A percentile compares a stretch with the other conserved stretches of the same genome.
phyloP scores from a whole-genome alignment of 1,140 invertebrate species.

The Ceratina japonica region DNA sequence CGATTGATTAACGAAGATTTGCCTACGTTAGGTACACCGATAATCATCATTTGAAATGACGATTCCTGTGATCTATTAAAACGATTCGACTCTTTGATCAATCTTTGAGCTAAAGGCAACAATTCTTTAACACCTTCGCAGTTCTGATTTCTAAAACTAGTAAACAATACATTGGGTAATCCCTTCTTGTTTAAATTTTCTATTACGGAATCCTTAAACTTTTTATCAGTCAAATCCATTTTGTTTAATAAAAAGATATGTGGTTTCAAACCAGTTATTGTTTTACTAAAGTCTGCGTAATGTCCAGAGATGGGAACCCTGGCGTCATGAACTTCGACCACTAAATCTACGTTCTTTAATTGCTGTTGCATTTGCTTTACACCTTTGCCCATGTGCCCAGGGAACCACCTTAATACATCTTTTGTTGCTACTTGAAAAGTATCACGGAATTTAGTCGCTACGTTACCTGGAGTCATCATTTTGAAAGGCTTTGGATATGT shows the following conservation, averaged over 20 bases:
- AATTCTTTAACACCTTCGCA: conserved; percentile 84
- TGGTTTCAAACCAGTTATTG: conserved; percentile 89
- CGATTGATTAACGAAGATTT: conserved; percentile 98
- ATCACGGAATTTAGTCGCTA: conserved; percentile 81
- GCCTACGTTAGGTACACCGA: conserved; percentile 98
- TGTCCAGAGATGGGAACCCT: conserved; percentile 91
- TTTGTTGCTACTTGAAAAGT: conserved; percentile 82
- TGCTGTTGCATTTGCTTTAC: conserved; percentile 93
- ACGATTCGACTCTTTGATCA: conserved; percentile 87
- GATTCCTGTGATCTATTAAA: conserved; percentile 85
- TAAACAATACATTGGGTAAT: conserved; percentile 87
- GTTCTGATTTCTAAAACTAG: conserved; percentile 87
- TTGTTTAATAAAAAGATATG: conserved; percentile 97
- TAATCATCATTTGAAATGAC: conserved; percentile 92
- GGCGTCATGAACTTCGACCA: conserved; percentile 97
- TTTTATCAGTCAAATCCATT: conserved; percentile 86
- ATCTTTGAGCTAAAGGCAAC: conserved; percentile 84
- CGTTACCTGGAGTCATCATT: conserved; percentile 74
- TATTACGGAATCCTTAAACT: conserved; percentile 79
- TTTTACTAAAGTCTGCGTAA: conserved; percentile 88
- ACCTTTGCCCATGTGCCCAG: conserved; percentile 95
- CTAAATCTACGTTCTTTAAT: conserved; percentile 91
- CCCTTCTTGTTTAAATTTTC: conserved; percentile 80
- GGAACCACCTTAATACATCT: conserved; percentile 89
- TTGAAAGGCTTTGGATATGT: conserved; percentile 13